Conservation (phyloP, 2,113 vertebrate species). For the Ceratotherium simum region DNA sequence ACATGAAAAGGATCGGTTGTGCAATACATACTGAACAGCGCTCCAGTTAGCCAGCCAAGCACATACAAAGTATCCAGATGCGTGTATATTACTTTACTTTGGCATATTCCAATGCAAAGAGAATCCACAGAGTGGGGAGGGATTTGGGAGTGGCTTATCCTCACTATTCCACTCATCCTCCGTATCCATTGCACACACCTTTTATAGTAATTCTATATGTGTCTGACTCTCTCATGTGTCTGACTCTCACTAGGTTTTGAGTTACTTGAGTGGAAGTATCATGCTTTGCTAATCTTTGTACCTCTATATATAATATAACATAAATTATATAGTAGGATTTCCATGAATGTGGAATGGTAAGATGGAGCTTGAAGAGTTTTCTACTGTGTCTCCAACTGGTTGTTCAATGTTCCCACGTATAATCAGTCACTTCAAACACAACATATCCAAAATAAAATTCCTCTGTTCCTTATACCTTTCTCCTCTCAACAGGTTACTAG, state of each 20-base stretch:
- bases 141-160: neutral
- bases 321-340: neutral
- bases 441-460: neutral
- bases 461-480: neutral
- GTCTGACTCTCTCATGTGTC: neutral
- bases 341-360: neutral
- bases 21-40: neutral
- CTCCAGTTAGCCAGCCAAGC: neutral
- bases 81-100: neutral
- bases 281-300: neutral
- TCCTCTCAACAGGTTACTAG: neutral
- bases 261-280: neutral
- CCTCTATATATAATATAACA: neutral
- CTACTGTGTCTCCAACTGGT: neutral
- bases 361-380: neutral
- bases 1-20: conserved; percentile 46
- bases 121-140: neutral
- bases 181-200: neutral
- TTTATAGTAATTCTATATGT: neutral
- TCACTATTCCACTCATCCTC: neutral
- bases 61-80: neutral
- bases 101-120: neutral
- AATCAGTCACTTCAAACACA: neutral
- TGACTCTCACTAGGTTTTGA: neutral
- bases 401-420: neutral